Percentiles rank a stretch among this genome's conserved stretches.
phyloP scores from a whole-genome alignment of 2,888 invertebrate genomes.

The Thyatira batis region DNA sequence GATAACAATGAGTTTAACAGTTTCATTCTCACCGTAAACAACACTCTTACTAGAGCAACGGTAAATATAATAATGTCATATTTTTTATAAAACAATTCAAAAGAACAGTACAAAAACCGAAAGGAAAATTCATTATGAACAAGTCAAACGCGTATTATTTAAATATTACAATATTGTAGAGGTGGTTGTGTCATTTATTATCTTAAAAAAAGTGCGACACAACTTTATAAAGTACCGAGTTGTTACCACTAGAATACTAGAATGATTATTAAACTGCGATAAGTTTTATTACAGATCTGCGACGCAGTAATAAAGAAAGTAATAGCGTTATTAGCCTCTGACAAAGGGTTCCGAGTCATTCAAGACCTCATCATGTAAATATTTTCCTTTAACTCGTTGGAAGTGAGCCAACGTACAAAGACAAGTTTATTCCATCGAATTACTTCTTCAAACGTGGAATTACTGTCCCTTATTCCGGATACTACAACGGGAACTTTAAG shows the following conservation, averaged over 20 bases:
- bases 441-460: constrained; percentile 26
- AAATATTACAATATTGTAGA: neutral
- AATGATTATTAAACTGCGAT: constrained; percentile 19
- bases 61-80: neutral
- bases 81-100: neutral
- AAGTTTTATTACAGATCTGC: constrained; percentile 32
- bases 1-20: constrained; percentile 1
- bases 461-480: constrained; percentile 19
- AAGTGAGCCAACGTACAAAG: constrained; percentile 43
- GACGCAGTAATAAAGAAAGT: constrained; percentile 36
- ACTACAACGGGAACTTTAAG: constrained; percentile 20
- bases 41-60: neutral
- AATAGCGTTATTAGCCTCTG: constrained; percentile 28
- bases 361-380: constrained; percentile 45
- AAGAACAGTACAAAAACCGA: neutral
- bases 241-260: constrained; percentile 15
- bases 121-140: neutral
- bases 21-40: neutral
- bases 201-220: neutral
- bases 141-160: neutral
- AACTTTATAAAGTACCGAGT: constrained; percentile 3
- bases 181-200: neutral
- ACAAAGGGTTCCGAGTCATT: constrained; percentile 46
- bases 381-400: constrained; percentile 55
- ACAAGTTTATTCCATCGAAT: constrained; percentile 31